Percentiles rank a stretch among this genome's conserved stretches.
Evolutionary conservation across 92 coral and sea anemone genomes (phyloP).

Genomic region (Galaxea fascicularis): DNA sequence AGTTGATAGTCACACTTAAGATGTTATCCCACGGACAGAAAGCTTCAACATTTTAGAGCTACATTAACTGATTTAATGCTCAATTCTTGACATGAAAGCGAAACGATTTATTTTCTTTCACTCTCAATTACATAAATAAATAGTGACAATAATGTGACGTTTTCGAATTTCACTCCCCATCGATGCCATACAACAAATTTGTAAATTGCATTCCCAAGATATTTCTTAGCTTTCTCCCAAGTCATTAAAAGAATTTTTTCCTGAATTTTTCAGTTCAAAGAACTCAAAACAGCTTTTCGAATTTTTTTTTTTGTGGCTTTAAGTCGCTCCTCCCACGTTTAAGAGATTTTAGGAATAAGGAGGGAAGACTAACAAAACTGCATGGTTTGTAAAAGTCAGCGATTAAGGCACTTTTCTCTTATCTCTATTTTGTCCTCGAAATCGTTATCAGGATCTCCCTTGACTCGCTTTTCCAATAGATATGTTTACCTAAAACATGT

Average conservation of each 20-base stretch:
- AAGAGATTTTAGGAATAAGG: not conserved
- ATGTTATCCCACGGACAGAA: not conserved
- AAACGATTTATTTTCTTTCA: not conserved
- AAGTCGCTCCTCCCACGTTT: not conserved
- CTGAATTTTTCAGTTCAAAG: not conserved
- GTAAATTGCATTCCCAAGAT: not conserved
- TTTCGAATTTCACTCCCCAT: not conserved
- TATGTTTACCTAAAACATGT: slow-evolving; percentile 51
- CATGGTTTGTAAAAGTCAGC: slow-evolving; percentile 13
- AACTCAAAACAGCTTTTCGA: not conserved
- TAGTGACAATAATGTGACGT: not conserved
- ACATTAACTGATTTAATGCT: not conserved
- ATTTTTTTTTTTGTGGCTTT: not conserved
- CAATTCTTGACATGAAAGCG: not conserved
- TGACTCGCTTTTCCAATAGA: slow-evolving; percentile 45
- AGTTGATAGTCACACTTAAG: no score
- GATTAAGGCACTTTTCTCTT: slow-evolving; percentile 28
- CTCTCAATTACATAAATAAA: not conserved
- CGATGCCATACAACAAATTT: not conserved
- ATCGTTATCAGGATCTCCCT: slow-evolving; percentile 25
- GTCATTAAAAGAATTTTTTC: not conserved
- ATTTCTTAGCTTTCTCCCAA: not conserved
- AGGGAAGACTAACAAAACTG: not conserved
- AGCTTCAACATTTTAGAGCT: not conserved
- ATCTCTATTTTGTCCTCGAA: not conserved